phyloP scores from a whole-genome alignment of 2,113 vertebrate genomes.

The Psilopsiagon aymara region DNA sequence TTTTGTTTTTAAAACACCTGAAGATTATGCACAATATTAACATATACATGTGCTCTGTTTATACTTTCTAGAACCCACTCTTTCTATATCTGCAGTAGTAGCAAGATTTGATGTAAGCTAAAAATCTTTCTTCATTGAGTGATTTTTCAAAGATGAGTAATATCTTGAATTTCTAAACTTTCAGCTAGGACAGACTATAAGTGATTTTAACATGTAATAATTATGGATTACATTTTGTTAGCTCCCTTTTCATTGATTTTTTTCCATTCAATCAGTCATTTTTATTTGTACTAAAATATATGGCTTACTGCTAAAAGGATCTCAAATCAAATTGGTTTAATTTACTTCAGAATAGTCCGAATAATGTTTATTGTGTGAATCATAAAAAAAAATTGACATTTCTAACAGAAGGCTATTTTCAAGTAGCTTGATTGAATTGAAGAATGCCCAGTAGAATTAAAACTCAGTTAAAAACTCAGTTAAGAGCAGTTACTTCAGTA shows the following conservation, averaged over 20 bases:
- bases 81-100: background rate
- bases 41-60: background rate
- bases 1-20: background rate
- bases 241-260: conserved; percentile 43
- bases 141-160: background rate
- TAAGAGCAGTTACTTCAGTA: background rate
- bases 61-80: background rate
- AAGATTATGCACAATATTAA: background rate
- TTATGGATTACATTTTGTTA: conserved; percentile 47
- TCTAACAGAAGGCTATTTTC: background rate
- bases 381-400: background rate
- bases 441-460: conserved; percentile 11
- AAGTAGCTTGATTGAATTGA: background rate
- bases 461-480: conserved; percentile 10
- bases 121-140: background rate
- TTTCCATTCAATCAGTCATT: background rate
- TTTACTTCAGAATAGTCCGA: conserved; percentile 19
- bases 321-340: conserved; percentile 8
- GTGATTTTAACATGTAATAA: conserved; percentile 30
- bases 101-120: background rate
- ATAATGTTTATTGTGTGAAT: background rate
- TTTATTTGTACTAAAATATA: conserved; percentile 23
- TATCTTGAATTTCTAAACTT: conserved; percentile 12
- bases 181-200: background rate
- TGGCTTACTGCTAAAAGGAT: conserved; percentile 11